A percentile compares a stretch with the other conserved stretches of the same genome.
Evolutionary conservation across 2,888 invertebrate species (phyloP).

Genomic region (Lordiphosa fenestrarum): DNA sequence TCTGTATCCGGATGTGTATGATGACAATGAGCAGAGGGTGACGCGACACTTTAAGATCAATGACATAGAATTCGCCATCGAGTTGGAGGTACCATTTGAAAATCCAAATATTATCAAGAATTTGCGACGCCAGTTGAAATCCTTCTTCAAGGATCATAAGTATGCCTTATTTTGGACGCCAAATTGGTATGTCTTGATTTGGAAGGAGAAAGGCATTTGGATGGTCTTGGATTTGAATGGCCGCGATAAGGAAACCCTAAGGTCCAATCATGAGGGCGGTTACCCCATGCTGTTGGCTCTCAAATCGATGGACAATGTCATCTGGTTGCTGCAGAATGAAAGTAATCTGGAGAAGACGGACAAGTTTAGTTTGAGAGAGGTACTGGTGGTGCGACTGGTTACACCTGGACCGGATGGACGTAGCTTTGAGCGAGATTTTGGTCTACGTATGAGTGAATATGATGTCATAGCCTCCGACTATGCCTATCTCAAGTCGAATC

Average conservation of each 20-base stretch:
- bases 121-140: conserved; percentile 44
- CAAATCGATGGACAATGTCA: conserved; percentile 67
- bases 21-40: conserved; percentile 61
- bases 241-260: conserved; percentile 54
- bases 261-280: conserved; percentile 54
- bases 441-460: conserved; percentile 67
- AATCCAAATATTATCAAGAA: conserved; percentile 19
- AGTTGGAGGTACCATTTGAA: conserved; percentile 55
- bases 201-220: conserved; percentile 69
- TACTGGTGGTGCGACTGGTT: conserved; percentile 66
- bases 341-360: conserved; percentile 54
- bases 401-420: conserved; percentile 61
- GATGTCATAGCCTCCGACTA: conserved; percentile 72
- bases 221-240: conserved; percentile 77
- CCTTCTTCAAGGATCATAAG: conserved; percentile 63
- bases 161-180: conserved; percentile 60
- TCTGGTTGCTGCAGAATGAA: conserved; percentile 64
- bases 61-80: conserved; percentile 69
- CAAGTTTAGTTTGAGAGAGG: conserved; percentile 63
- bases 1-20: conserved; percentile 52
- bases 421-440: conserved; percentile 60
- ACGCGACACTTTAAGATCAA: conserved; percentile 68
- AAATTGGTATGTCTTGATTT: conserved; percentile 72
- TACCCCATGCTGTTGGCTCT: conserved; percentile 68
- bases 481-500: conserved; percentile 65